These are phyloP conservation scores for Takifugu flavidus DNA, from an alignment of 2,113 vertebrate genomes.

Conservation along the genomic window DNA sequence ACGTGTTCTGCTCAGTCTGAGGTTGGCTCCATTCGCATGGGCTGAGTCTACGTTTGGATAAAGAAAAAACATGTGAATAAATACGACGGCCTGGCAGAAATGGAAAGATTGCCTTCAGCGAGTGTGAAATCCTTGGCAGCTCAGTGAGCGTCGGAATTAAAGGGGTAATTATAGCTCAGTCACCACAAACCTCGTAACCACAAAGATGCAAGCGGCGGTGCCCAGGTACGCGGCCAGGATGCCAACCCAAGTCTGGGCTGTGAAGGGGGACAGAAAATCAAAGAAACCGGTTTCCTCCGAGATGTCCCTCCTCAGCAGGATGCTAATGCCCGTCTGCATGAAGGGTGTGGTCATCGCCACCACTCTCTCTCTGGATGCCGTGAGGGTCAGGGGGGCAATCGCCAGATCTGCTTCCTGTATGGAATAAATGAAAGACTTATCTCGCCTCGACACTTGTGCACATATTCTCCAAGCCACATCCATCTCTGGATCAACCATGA, in stretches of 20 bases:
- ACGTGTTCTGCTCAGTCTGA: constrained; percentile 76
- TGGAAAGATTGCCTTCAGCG: neutral
- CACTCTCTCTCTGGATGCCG: constrained; percentile 76
- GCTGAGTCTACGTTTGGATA: constrained; percentile 75
- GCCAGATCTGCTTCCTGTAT: constrained; percentile 85
- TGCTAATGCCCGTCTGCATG: constrained; percentile 87
- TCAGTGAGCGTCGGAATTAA: neutral
- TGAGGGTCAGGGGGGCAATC: constrained; percentile 84
- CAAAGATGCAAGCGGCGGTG: constrained; percentile 79
- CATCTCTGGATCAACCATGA: neutral
- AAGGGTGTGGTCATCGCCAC: constrained; percentile 86
- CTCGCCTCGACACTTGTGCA: neutral
- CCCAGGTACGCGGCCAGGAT: constrained; percentile 81
- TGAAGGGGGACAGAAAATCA: constrained; percentile 83
- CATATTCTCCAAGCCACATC: neutral
- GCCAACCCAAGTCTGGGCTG: constrained; percentile 82
- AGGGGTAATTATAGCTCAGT: no score
- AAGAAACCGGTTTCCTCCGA: constrained; percentile 74
- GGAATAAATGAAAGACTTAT: neutral
- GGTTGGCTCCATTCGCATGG: constrained; percentile 84
- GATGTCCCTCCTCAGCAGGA: constrained; percentile 80
- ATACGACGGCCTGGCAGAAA: neutral
- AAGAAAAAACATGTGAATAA: neutral
- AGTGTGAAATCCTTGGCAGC: neutral
- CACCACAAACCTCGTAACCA: constrained; percentile 76